Percentiles rank a stretch among this genome's conserved stretches.
These are phyloP conservation scores for Lasius platythorax DNA, from an alignment of 2,888 invertebrate genomes.

Conservation along the genomic window DNA sequence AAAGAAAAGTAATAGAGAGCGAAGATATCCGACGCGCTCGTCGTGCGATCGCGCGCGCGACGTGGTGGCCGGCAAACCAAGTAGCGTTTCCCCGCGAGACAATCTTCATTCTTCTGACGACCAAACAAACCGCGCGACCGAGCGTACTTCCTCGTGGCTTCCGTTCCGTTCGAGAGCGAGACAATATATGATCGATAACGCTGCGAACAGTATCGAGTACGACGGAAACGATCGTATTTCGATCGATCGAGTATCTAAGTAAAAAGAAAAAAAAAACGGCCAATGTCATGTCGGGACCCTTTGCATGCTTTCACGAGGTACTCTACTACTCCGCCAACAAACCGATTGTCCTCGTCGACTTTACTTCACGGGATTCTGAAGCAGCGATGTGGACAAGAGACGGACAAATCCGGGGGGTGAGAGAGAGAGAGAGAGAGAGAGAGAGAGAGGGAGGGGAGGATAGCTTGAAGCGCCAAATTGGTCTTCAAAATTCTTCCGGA, in stretches of 20 bases:
- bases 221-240: conserved; percentile 39
- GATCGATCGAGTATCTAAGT: conserved; percentile 61
- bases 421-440: no score
- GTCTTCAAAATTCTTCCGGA: conserved; percentile 13
- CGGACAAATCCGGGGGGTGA: background rate
- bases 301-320: conserved; percentile 77
- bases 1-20: background rate
- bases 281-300: conserved; percentile 79
- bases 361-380: conserved; percentile 9
- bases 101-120: conserved; percentile 50
- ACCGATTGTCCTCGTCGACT: conserved; percentile 37
- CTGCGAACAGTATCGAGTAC: conserved; percentile 59
- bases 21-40: background rate
- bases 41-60: conserved; percentile 31
- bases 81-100: conserved; percentile 44
- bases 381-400: background rate
- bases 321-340: conserved; percentile 59
- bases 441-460: background rate
- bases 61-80: conserved; percentile 11
- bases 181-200: conserved; percentile 45
- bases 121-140: conserved; percentile 29
- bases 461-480: background rate
- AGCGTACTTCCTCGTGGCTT: conserved; percentile 47
- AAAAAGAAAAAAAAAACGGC: conserved; percentile 63
- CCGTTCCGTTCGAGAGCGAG: conserved; percentile 36